Evolutionary conservation across 1,140 invertebrate genomes (phyloP), one percentile per base, ranked within the genome.

Genomic region (Hyphantria cunea): DNA sequence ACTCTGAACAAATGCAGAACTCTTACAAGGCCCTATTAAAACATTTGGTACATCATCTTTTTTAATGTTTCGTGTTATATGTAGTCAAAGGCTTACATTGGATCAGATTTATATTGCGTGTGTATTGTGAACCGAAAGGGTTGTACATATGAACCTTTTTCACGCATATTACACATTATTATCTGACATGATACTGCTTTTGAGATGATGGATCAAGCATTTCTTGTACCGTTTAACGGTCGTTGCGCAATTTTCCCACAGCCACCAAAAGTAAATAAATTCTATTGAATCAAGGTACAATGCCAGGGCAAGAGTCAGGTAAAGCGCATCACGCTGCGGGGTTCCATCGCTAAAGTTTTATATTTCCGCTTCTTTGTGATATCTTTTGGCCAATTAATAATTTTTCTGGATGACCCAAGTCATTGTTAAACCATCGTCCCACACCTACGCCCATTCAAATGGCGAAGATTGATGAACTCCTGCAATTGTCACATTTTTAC

Each of bases 301-400:
- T 83, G 70, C 77, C 66, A 78, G 87, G 84, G 82, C 85, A 89
- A 88, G 84, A 90, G 87, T 90, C 87, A 90, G 87, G 86, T 89
- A 89, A 76, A 88, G 80, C 82, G 77, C 70, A 70, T 80, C 75
- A 44, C 87, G 50, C 84, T 31, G 74, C 80, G 76, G 87, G 87
- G 84, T 79, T 82, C 71, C 78, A 64, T 75, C 73, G 76, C 68
- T 82, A 81, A 82, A 89, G 84, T 90, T 89, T 89, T 90, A 89
- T 90, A 89, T 90, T 88, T 90, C 88, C 88, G 87, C 77, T 90
- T 89, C 87, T 90, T 90, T 90, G 87, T 90, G 62, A 68, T 72
- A 72, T 74, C 67, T 74, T 72, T 68, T 65, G 71, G 68, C 70
- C 86, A 87, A 89, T 90, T 90, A 89, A 90, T 89, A 89, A 90